A percentile compares a stretch with the other conserved stretches of the same genome.
These are phyloP conservation scores for Hecatera dysodea DNA, from an alignment of 2,888 invertebrate genomes.

Conservation along the genomic window DNA sequence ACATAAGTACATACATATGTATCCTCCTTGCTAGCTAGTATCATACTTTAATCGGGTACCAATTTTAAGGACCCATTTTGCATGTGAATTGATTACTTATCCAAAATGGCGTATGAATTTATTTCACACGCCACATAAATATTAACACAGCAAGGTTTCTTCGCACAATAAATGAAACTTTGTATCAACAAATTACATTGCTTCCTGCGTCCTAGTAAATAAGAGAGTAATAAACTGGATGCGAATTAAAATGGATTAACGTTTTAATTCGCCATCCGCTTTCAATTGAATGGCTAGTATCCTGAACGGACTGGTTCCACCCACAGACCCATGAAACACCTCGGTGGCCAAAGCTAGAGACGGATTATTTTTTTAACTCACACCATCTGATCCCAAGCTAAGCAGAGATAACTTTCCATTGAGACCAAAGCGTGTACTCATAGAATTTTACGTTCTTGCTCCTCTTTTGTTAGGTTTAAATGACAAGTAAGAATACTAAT, in stretches of 20 bases:
- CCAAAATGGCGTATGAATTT: not conserved
- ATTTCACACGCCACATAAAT: constrained; percentile 1
- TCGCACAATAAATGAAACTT: not conserved
- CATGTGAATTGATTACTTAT: not conserved
- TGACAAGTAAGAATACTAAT: too few relatives aligned
- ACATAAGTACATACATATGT: too few relatives aligned
- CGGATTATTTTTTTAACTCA: too few relatives aligned
- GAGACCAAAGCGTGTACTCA: too few relatives aligned
- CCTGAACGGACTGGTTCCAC: constrained; percentile 48
- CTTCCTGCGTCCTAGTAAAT: constrained; percentile 25
- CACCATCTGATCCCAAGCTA: too few relatives aligned
- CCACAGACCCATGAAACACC: not conserved
- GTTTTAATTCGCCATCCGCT: constrained; percentile 46
- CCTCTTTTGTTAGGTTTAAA: too few relatives aligned
- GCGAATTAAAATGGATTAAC: constrained; percentile 42
- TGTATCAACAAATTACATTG: constrained; percentile 6
- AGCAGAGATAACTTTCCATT: too few relatives aligned
- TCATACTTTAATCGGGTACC: too few relatives aligned
- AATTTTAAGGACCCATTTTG: not conserved
- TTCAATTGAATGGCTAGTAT: constrained; percentile 60
- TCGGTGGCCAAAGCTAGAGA: not conserved
- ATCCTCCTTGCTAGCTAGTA: too few relatives aligned
- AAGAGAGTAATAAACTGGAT: constrained; percentile 39
- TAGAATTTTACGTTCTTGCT: too few relatives aligned
- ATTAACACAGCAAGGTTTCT: not conserved